These are phyloP conservation scores for Lemur catta DNA, from an alignment of 2,797 vertebrate species.

Conservation along the genomic window DNA sequence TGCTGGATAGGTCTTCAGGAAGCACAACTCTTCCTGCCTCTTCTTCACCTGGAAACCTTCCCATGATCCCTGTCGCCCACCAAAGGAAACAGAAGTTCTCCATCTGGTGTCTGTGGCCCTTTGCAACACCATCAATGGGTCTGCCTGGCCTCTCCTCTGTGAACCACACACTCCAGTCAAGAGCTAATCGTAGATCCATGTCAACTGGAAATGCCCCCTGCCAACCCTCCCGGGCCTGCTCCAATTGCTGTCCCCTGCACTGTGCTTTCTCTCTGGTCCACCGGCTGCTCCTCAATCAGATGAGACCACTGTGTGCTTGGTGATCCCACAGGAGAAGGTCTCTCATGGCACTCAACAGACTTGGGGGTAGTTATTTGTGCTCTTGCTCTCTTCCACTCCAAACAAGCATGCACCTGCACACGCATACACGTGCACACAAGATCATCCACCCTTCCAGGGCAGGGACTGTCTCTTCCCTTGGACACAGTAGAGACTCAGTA, in stretches of 20 bases:
- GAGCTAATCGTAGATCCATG: neutral
- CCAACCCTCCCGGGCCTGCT: neutral
- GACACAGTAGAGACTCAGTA: neutral
- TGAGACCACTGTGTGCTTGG: neutral
- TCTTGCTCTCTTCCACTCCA: neutral
- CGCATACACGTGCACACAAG: neutral
- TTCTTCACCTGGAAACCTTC: neutral
- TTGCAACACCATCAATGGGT: neutral
- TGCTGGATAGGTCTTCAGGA: neutral
- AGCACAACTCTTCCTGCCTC: neutral
- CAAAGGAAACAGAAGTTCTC: neutral
- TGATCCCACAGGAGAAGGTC: neutral
- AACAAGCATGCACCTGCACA: neutral
- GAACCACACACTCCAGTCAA: neutral
- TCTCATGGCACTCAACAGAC: neutral
- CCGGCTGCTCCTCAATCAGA: fast-evolving
- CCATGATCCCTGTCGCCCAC: neutral
- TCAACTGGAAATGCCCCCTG: neutral
- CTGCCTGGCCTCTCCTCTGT: neutral
- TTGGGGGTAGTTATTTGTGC: neutral
- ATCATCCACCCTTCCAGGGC: neutral
- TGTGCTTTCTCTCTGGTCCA: neutral
- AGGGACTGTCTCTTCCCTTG: neutral
- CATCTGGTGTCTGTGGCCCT: neutral
- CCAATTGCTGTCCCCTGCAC: neutral